phyloP scores from a whole-genome alignment of 2,888 invertebrate genomes.

The Carcina quercana region DNA sequence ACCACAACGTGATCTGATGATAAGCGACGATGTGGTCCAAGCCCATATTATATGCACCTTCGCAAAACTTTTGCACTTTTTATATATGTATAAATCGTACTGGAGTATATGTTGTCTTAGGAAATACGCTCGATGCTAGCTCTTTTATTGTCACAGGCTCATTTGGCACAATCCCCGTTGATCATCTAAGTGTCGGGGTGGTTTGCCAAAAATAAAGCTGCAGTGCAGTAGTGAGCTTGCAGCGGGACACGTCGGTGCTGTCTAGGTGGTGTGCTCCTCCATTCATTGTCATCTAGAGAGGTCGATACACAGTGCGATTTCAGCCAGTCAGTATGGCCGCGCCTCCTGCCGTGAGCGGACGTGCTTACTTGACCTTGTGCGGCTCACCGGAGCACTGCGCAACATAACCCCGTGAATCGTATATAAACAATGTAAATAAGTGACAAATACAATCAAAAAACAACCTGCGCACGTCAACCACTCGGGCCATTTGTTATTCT shows the following conservation, averaged over 20 bases:
- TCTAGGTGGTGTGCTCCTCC: no score
- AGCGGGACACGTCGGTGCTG: slow-evolving; percentile 56
- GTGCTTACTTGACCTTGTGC: slow-evolving; percentile 19
- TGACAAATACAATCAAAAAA: no score
- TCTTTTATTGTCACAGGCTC: not conserved
- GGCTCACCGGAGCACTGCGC: slow-evolving; percentile 28
- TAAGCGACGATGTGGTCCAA: no score
- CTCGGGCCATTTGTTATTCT: no score
- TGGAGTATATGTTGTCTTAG: no score
- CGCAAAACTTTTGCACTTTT: no score
- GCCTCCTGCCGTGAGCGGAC: slow-evolving; percentile 41
- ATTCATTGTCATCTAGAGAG: slow-evolving; percentile 54
- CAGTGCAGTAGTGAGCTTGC: slow-evolving; percentile 69
- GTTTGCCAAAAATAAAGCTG: slow-evolving; percentile 71
- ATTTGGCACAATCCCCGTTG: not conserved
- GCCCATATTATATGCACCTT: no score
- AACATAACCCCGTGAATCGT: slow-evolving; percentile 34
- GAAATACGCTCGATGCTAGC: not conserved
- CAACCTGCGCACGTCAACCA: no score
- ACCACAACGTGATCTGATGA: no score
- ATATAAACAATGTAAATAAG: slow-evolving; percentile 48
- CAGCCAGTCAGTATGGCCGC: slow-evolving; percentile 59
- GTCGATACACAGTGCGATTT: no score
- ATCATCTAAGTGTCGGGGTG: slow-evolving; percentile 6
- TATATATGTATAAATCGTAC: no score